Conservation (phyloP, 2,888 invertebrate genomes). For the Rhyacophila evoluta region DNA sequence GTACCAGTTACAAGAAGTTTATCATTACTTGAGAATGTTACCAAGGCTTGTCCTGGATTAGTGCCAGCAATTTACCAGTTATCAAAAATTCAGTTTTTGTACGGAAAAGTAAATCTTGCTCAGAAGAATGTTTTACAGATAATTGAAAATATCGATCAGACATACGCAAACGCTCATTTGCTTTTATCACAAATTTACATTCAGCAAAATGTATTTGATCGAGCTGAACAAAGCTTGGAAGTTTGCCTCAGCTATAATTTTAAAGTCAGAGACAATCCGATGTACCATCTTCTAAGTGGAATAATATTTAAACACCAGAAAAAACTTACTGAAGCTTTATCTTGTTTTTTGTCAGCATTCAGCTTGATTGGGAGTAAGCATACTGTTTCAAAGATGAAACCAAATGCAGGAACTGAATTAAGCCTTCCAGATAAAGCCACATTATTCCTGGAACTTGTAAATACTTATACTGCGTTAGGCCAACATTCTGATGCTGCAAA, state of each 20-base stretch:
- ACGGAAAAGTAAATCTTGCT: slow-evolving; percentile 81
- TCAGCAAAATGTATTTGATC: slow-evolving; percentile 75
- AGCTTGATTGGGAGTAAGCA: slow-evolving; percentile 73
- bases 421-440: slow-evolving; percentile 84
- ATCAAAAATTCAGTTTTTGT: slow-evolving; percentile 84
- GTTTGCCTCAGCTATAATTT: slow-evolving; percentile 93
- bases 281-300: slow-evolving; percentile 90
- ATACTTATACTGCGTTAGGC: slow-evolving; percentile 77
- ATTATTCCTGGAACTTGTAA: slow-evolving; percentile 88
- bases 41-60: slow-evolving; percentile 86
- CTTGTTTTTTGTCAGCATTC: slow-evolving; percentile 81
- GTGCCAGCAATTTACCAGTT: slow-evolving; percentile 76
- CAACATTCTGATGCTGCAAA: slow-evolving; percentile 84
- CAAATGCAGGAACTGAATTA: slow-evolving; percentile 64
- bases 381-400: slow-evolving; percentile 59
- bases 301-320: slow-evolving; percentile 82
- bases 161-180: slow-evolving; percentile 86
- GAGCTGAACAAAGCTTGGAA: slow-evolving; percentile 89
- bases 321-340: slow-evolving; percentile 78
- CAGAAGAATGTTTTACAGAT: slow-evolving; percentile 79
- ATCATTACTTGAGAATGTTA: slow-evolving; percentile 78
- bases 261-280: slow-evolving; percentile 89
- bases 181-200: slow-evolving; percentile 88
- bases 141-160: slow-evolving; percentile 79
- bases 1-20: slow-evolving; percentile 72